Conservation (phyloP, 2,888 invertebrate genomes). For the Apomyelois bistriatella region DNA sequence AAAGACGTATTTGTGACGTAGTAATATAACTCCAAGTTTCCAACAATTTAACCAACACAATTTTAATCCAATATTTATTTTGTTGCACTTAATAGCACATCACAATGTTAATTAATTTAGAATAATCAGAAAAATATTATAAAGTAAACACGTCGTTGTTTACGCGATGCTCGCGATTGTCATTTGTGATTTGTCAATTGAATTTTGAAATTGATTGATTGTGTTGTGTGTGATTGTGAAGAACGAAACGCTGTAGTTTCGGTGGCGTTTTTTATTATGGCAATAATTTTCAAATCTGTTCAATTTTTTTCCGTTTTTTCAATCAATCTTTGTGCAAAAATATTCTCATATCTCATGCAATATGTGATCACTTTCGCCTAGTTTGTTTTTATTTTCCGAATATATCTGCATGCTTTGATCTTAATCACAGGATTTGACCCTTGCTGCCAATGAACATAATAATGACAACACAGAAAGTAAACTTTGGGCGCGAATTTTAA, state of each 20-base stretch:
- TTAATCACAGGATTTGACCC: too few relatives aligned
- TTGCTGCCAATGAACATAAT: too few relatives aligned
- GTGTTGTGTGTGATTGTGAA: too few relatives aligned
- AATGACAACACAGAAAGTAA: too few relatives aligned
- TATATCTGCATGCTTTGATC: too few relatives aligned
- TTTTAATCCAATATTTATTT: neutral
- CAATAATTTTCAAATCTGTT: neutral
- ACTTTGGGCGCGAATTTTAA: too few relatives aligned
- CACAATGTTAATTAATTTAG: neutral
- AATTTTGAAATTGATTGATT: slow-evolving; percentile 1
- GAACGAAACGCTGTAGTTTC: neutral
- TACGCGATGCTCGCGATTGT: neutral
- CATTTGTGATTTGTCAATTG: neutral
- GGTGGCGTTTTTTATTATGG: neutral
- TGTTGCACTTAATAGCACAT: neutral
- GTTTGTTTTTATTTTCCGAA: too few relatives aligned
- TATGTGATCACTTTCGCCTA: too few relatives aligned
- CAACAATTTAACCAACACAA: neutral
- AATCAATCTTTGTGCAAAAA: neutral
- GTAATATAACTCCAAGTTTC: neutral
- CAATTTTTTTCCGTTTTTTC: too few relatives aligned
- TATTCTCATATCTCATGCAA: too few relatives aligned
- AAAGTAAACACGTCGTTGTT: slow-evolving; percentile 8
- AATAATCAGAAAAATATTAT: neutral
- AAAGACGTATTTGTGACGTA: neutral